Evolutionary conservation across 2,888 invertebrate genomes (phyloP).

Genomic region (Tipula confusa): DNA sequence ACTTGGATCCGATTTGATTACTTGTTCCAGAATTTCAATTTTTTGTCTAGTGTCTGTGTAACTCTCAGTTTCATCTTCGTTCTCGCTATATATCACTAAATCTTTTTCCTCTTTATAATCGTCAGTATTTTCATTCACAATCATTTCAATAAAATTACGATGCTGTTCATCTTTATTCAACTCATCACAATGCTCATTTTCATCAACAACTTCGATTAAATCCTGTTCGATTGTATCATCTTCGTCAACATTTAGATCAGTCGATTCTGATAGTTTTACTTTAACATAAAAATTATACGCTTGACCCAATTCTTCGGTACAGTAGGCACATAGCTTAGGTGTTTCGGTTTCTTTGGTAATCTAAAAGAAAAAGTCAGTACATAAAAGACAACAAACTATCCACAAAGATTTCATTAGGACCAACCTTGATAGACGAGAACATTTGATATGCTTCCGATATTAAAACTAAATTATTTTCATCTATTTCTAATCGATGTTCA

Average conservation of each 20-base stretch:
- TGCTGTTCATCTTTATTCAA: not conserved
- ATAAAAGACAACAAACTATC: not conserved
- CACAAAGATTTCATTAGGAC: no score
- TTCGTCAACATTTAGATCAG: not conserved
- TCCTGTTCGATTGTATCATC: not conserved
- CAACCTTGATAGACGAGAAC: not conserved
- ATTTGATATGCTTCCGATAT: not conserved
- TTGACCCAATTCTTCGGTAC: constrained; percentile 15
- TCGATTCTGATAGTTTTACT: not conserved
- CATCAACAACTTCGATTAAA: not conserved
- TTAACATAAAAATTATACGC: constrained; percentile 29
- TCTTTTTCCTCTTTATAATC: constrained; percentile 32
- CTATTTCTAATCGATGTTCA: not conserved
- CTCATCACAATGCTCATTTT: not conserved
- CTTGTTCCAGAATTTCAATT: not conserved
- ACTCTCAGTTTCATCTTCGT: not conserved
- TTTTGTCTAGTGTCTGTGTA: not conserved
- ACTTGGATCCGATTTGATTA: not conserved
- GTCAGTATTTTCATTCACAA: constrained; percentile 27
- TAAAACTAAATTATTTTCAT: not conserved
- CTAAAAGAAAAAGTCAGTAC: not conserved
- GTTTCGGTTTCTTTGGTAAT: not conserved
- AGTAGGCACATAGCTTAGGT: not conserved
- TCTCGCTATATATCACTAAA: constrained; percentile 28
- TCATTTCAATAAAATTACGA: constrained; percentile 15